Conservation (phyloP, 2,113 vertebrate genomes). For the Orientallactaga bullata region DNA sequence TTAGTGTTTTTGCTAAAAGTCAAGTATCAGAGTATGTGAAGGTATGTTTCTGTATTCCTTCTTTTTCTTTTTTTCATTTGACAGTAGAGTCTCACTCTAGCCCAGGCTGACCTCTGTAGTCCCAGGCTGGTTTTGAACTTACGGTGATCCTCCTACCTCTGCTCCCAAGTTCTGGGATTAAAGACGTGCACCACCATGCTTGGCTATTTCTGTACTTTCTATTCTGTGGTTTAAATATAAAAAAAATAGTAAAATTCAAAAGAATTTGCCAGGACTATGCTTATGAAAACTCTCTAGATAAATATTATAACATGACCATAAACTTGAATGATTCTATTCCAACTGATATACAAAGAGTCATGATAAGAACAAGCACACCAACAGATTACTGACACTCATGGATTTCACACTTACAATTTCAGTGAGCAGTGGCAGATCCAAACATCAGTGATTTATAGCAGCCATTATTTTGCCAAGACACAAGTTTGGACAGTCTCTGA, state of each 20-base stretch:
- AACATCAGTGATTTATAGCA: constrained; percentile 27
- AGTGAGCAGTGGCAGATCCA: constrained; percentile 5
- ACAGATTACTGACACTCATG: not conserved
- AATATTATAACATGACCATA: constrained; percentile 22
- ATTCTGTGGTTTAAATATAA: constrained; percentile 51
- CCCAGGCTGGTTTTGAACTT: no score
- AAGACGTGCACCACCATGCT: no score
- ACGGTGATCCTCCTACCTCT: no score
- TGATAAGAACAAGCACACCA: constrained; percentile 23
- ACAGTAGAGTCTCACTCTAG: no score
- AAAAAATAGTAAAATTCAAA: constrained; percentile 13
- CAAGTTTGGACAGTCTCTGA: not conserved
- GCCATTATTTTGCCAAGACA: constrained; percentile 22
- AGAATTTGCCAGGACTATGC: constrained; percentile 2
- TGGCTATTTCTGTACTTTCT: not conserved
- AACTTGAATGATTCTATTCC: not conserved
- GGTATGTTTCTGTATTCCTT: not conserved
- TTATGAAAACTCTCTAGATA: constrained; percentile 36
- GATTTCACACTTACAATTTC: constrained; percentile 20
- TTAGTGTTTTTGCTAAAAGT: not conserved
- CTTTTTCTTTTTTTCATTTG: no score
- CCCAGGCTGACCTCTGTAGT: no score
- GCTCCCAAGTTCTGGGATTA: no score
- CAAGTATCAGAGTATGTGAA: not conserved
- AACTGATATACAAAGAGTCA: not conserved